Evolutionary conservation across 2,113 vertebrate genomes (phyloP).

Genomic region (Colaptes auratus): DNA sequence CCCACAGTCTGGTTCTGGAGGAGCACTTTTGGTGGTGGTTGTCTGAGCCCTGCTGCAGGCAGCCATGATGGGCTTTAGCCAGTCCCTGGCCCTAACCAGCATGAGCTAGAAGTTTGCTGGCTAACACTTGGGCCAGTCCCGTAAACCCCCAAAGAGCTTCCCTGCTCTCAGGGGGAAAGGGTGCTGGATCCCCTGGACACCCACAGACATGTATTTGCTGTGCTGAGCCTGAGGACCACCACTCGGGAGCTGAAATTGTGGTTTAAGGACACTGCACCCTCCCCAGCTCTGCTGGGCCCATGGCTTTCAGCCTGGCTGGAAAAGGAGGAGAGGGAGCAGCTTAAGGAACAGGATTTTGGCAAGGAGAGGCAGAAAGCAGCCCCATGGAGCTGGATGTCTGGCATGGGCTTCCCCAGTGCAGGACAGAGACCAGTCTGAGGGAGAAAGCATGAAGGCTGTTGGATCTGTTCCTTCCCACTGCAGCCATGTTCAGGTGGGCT

Average conservation of each 20-base stretch:
- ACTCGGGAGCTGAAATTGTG: fast-evolving
- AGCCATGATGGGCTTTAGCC: not conserved
- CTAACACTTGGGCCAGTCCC: not conserved
- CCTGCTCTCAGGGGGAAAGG: not conserved
- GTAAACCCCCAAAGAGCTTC: too few species aligned
- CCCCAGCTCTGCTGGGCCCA: not conserved
- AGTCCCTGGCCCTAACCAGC: not conserved
- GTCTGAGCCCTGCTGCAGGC: not conserved
- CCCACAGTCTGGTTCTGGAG: fast-evolving
- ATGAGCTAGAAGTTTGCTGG: not conserved
- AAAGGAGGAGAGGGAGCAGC: not conserved
- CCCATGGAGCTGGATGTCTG: fast-evolving
- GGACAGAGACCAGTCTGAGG: fast-evolving
- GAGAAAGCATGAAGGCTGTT: fast-evolving
- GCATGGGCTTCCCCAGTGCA: fast-evolving
- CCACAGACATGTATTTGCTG: not conserved
- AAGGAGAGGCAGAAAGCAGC: fast-evolving
- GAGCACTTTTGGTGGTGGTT: not conserved
- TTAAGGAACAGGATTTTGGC: not conserved
- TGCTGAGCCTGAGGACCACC: not conserved
- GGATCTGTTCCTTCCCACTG: not conserved
- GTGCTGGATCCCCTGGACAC: not conserved
- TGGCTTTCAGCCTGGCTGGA: not conserved
- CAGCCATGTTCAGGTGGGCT: not conserved
- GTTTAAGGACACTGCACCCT: not conserved